Evolutionary conservation across 1,140 invertebrate genomes (phyloP).

Genomic region (Cephus cinctus): DNA sequence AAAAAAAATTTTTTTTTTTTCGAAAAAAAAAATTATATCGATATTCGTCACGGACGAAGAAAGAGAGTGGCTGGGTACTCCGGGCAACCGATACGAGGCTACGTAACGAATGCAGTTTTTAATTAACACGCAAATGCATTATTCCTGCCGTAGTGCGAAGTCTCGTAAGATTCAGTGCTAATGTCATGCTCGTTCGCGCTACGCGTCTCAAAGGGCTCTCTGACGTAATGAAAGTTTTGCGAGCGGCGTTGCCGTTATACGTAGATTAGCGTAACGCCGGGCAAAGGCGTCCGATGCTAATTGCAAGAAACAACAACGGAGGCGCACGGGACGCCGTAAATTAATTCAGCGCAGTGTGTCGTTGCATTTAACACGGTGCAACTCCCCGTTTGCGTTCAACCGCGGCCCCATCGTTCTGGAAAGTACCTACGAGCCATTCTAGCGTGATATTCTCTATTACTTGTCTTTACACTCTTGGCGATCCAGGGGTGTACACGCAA

Average conservation of each 20-base stretch:
- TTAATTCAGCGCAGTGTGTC: slow-evolving; percentile 24
- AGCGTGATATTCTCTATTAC: background rate
- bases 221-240: background rate
- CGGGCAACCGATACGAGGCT: too few species aligned
- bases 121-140: background rate
- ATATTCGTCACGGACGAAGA: too few species aligned
- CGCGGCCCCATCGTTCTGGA: too few species aligned
- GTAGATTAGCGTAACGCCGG: slow-evolving; percentile 22
- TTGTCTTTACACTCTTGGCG: background rate
- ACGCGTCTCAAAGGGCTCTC: slow-evolving; percentile 13
- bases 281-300: slow-evolving; percentile 26
- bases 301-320: slow-evolving; percentile 16
- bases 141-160: too few species aligned
- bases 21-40: too few species aligned
- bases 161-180: too few species aligned
- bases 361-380: slow-evolving; percentile 15
- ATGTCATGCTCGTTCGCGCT: too few species aligned
- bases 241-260: slow-evolving; percentile 11
- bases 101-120: background rate
- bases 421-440: background rate
- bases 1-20: too few species aligned
- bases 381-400: slow-evolving; percentile 8
- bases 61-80: too few species aligned
- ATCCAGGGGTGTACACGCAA: background rate
- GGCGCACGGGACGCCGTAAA: slow-evolving; percentile 18